These are phyloP conservation scores for Phalacrocorax brasilianus DNA, from an alignment of 2,113 vertebrate genomes.

Conservation along the genomic window DNA sequence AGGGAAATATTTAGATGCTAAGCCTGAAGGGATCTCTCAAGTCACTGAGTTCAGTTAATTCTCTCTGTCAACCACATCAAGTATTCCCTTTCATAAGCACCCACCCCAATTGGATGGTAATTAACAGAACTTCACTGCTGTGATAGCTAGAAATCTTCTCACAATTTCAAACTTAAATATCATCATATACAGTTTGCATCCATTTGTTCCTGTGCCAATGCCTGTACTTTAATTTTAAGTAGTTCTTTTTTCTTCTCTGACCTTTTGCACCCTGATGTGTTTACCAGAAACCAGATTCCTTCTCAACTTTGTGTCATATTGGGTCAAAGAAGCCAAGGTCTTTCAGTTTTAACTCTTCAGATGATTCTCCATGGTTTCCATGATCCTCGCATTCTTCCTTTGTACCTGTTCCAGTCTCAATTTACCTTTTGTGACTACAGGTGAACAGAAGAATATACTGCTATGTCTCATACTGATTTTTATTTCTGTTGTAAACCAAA, in stretches of 20 bases:
- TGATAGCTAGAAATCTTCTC: not conserved
- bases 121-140: not conserved
- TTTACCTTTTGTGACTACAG: not conserved
- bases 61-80: not conserved
- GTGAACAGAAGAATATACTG: not conserved
- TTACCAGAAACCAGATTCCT: slow-evolving; percentile 3
- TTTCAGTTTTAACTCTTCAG: not conserved
- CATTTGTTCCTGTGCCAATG: not conserved
- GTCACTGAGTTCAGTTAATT: slow-evolving; percentile 11
- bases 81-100: not conserved
- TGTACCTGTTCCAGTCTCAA: not conserved
- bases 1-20: not conserved
- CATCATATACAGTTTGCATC: not conserved
- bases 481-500: not conserved
- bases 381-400: not conserved
- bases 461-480: not conserved
- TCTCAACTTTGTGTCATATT: not conserved
- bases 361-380: not conserved
- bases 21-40: not conserved
- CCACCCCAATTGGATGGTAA: not conserved
- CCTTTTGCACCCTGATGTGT: not conserved
- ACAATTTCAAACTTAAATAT: not conserved
- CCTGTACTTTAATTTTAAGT: not conserved
- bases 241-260: not conserved
- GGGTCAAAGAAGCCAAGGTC: not conserved